These are phyloP conservation scores for Campaea margaritaria DNA, from an alignment of 2,888 invertebrate species.

Conservation along the genomic window DNA sequence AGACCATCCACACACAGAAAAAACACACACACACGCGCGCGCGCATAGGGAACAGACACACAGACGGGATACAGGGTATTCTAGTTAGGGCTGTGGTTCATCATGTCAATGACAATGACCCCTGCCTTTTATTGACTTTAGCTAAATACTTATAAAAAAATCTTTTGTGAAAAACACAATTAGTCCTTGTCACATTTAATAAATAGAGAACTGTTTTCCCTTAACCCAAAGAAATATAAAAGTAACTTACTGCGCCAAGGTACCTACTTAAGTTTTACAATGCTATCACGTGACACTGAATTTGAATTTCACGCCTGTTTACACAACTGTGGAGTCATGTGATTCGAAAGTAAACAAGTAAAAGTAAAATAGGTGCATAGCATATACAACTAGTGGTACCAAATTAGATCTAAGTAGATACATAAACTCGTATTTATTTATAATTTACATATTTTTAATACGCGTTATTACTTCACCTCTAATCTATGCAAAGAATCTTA, in stretches of 20 bases:
- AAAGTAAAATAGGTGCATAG: neutral
- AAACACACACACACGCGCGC: no score
- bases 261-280: slow-evolving; percentile 1
- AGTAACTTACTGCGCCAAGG: neutral
- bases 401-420: slow-evolving; percentile 1
- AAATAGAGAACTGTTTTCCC: neutral
- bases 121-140: no score
- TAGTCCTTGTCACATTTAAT: neutral
- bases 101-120: no score
- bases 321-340: slow-evolving; percentile 28
- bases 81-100: no score
- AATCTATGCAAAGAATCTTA: no score
- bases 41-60: no score
- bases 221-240: neutral
- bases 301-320: slow-evolving; percentile 24
- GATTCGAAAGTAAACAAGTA: slow-evolving; percentile 21
- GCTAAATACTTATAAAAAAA: no score
- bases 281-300: slow-evolving; percentile 12
- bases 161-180: no score
- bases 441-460: neutral
- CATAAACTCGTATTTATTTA: neutral
- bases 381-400: neutral
- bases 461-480: no score
- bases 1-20: no score
- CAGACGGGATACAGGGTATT: no score